Evolutionary conservation across 2,113 vertebrate genomes (phyloP), one percentile per base, ranked within the genome.

Genomic region (Pipa parva): DNA sequence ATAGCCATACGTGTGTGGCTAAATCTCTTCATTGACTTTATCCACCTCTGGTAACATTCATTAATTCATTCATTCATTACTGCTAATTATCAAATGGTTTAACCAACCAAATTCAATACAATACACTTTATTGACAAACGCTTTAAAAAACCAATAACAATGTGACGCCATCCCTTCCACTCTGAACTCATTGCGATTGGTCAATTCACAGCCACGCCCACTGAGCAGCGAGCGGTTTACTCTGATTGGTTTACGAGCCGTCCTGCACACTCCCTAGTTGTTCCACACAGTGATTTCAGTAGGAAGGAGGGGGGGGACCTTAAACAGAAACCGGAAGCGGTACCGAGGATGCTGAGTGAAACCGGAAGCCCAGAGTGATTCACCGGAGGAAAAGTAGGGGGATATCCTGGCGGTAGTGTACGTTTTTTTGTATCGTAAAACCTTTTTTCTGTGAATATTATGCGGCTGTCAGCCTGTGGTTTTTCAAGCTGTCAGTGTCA

Each of bases 241-340:
- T 49, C 0, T 46, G 26, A 67, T 49, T 67, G 63, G 63, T 7
- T 13, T 1, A 3, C 7, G 3, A 3, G 4, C 24, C 5, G 12
- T 42, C 27, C 45, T 17, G n/a, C 15, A 31, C n/a, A n/a, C n/a
- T 9, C n/a, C 24, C 4, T 2, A 6, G n/a, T n/a, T 1, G 11
- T 21, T 31, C 21, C 48, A 13, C 61, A 45, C 45, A 27, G 25
- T 65, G 49, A 33, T 31, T 7, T n/a, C n/a, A 7, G 39, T 13
- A 42, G 2, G 33, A 65, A 56, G 56, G 51, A 28, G 18, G 28
- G 48, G 54, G 59, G 39, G 58, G 63, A 49, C 55, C 31, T n/a
- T n/a, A n/a, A n/a, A n/a, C 20, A 26, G 63, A 67, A 67, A 67
- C 63, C 55, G 70, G 62, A 72, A 63, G 54, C 52, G 39, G 55